Conservation (phyloP, 2,888 invertebrate species). For the Acrobasis consociella region DNA sequence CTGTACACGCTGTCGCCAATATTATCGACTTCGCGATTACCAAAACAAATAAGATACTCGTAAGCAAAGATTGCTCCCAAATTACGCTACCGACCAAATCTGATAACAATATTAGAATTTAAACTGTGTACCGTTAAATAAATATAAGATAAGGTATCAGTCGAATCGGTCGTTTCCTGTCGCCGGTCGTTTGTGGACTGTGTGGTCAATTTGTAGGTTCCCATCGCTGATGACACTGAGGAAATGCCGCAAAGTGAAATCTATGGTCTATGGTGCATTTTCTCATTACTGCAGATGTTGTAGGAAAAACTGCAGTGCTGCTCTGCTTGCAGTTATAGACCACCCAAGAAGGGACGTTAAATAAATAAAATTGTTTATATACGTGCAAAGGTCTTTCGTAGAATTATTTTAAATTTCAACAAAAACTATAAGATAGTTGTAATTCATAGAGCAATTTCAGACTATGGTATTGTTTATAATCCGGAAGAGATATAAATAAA, state of each 20-base stretch:
- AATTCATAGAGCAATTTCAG: not conserved
- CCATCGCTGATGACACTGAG: slow-evolving; percentile 47
- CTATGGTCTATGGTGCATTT: slow-evolving; percentile 36
- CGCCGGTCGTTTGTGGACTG: slow-evolving; percentile 3
- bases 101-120: slow-evolving; percentile 12
- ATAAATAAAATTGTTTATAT: not conserved
- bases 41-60: not conserved
- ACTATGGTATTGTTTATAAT: not conserved
- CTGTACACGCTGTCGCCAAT: not conserved
- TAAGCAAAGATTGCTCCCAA: not conserved
- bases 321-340: not conserved
- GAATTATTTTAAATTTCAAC: not conserved
- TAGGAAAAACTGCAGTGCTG: slow-evolving; percentile 1
- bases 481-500: too few relatives aligned
- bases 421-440: not conserved
- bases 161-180: slow-evolving; percentile 38
- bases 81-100: slow-evolving; percentile 9
- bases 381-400: not conserved
- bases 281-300: slow-evolving; percentile 32
- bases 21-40: not conserved
- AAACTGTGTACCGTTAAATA: slow-evolving; percentile 15
- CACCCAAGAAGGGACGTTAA: not conserved
- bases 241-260: slow-evolving; percentile 56
- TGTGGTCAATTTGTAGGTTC: slow-evolving; percentile 30
- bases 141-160: slow-evolving; percentile 17